Base-by-base conservation (phyloP, 2,888 invertebrate species). In the Spialia ferax region DNA sequence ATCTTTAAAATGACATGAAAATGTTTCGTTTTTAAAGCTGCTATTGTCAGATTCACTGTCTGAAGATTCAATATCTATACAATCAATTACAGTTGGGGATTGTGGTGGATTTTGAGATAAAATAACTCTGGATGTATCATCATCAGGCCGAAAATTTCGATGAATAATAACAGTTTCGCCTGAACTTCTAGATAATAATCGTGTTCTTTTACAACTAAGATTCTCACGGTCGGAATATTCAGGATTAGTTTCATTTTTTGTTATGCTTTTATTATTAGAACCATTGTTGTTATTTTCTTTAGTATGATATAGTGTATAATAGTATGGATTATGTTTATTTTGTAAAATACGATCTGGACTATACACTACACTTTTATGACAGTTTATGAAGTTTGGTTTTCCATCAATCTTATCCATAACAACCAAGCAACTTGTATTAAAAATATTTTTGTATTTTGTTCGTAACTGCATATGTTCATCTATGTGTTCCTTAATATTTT, bases 1-100 rank as follows among this genome's bases (percentile, higher is more conserved):
- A 13, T 69, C 63, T 54, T 73, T 70, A 35, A 70, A 73, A 63
- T 75, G 73, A 1, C 20, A 8, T 22, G 50, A 61, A 6, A n/a
- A 65, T 56, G 68, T 66, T 18, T 69, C 69, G 6, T 66, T 63
- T 50, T 72, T 71, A 7, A 48, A 48, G 42, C 61, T 73, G 57
- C 61, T 75, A 69, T 69, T 72, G 23, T 75, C 79, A 29, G 79
- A 76, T 29, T 77, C 80, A 74, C 77, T 80, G 11, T 86, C 86
- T 32, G 88, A 82, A 6, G 85, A 85, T 70, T 89, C 86, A 71
- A 91, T 81, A 66, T 79, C 81, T 50, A 89, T 87, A 68, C 82
- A 89, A 66, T 83, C 85, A 67, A 75, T 72, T 23, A 74, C 72
- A 42, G 69, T 63, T 23, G 57, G 59, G 26, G 50, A 10, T 18